These are phyloP conservation scores for Dilophus febrilis DNA, from an alignment of 2,888 invertebrate species.

Conservation along the genomic window DNA sequence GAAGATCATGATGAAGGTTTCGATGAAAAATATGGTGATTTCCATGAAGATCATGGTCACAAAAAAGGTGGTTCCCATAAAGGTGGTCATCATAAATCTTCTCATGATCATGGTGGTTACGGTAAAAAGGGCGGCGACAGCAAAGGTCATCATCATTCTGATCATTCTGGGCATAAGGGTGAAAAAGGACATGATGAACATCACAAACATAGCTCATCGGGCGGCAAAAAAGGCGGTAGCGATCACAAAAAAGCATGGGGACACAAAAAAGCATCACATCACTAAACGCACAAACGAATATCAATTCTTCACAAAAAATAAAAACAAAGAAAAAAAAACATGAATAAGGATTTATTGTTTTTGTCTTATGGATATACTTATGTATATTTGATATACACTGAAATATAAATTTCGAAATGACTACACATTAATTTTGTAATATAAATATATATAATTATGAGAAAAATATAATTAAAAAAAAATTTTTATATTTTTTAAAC, in stretches of 20 bases:
- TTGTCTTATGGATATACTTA: too few relatives aligned
- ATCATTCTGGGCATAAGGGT: constrained; percentile 63
- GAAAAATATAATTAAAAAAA: too few relatives aligned
- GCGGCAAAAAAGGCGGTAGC: constrained; percentile 65
- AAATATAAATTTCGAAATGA: too few relatives aligned
- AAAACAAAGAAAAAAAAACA: too few relatives aligned
- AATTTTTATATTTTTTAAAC: too few relatives aligned
- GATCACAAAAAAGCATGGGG: constrained; percentile 67
- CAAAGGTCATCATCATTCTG: constrained; percentile 64
- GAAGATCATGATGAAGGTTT: constrained; percentile 68
- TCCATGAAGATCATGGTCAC: constrained; percentile 62
- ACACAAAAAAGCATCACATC: constrained; percentile 33
- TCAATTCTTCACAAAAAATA: too few relatives aligned
- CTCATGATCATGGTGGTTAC: constrained; percentile 57
- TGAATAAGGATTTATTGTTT: too few relatives aligned
- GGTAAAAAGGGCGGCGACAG: constrained; percentile 67
- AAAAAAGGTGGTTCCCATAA: constrained; percentile 69
- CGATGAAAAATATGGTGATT: constrained; percentile 65
- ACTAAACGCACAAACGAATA: too few relatives aligned
- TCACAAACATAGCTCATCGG: constrained; percentile 52
- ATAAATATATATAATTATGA: too few relatives aligned
- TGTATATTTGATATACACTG: too few relatives aligned
- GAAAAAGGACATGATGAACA: constrained; percentile 62
- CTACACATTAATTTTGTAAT: too few relatives aligned
- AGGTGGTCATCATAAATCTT: constrained; percentile 64